phyloP scores from a whole-genome alignment of 2,888 invertebrate species.

The Polylopha cassiicola region DNA sequence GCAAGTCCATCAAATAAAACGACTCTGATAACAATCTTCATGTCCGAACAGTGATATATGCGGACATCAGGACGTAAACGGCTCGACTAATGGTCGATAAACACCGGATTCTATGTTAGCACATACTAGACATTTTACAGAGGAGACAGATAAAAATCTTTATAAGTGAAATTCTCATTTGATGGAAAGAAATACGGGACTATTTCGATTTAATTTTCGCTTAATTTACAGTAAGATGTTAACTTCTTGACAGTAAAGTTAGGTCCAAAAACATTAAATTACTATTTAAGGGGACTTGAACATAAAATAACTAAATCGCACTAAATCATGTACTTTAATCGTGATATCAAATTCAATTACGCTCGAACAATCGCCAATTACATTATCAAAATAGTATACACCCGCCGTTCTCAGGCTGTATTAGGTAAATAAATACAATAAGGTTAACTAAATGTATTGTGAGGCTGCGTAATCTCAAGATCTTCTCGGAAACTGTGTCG shows the following conservation, averaged over 20 bases:
- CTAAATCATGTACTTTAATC: constrained; percentile 32
- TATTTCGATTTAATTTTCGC: too few relatives aligned
- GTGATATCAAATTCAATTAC: constrained; percentile 48
- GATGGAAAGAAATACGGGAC: too few relatives aligned
- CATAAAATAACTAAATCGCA: constrained; percentile 19
- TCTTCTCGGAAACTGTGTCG: constrained; percentile 60
- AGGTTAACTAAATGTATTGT: constrained; percentile 32
- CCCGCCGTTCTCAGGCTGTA: constrained; percentile 46
- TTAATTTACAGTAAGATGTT: too few relatives aligned
- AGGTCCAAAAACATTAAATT: constrained; percentile 5
- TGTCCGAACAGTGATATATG: constrained; percentile 11
- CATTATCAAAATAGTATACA: constrained; percentile 48
- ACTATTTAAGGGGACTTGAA: constrained; percentile 3
- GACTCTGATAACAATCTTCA: constrained; percentile 15
- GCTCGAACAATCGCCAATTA: constrained; percentile 56
- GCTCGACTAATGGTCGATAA: constrained; percentile 10
- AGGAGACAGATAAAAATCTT: constrained; percentile 5
- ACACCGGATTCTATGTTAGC: constrained; percentile 11
- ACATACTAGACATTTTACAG: constrained; percentile 4
- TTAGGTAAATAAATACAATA: constrained; percentile 49
- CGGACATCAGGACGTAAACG: constrained; percentile 13
- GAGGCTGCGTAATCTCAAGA: constrained; percentile 50
- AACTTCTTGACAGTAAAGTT: too few relatives aligned
- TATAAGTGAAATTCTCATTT: too few relatives aligned
- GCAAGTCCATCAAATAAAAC: constrained; percentile 18